phyloP scores from a whole-genome alignment of 2,113 vertebrate genomes.

The Abramis brama region DNA sequence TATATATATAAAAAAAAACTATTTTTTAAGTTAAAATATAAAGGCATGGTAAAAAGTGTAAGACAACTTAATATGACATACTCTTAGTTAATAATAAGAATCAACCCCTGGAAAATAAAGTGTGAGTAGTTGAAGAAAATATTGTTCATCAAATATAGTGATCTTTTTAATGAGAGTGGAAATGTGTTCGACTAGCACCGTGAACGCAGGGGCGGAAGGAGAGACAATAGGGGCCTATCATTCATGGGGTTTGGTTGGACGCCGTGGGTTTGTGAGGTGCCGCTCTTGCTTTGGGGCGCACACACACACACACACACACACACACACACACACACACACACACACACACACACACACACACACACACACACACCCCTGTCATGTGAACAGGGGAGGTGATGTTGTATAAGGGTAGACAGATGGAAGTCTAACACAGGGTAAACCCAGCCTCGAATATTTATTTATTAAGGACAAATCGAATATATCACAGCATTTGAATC shows the following conservation, averaged over 20 bases:
- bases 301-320: conserved; percentile 44
- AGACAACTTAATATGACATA: not conserved
- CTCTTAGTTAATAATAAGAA: not conserved
- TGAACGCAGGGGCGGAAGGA: conserved; percentile 42
- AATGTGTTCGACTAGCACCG: conserved; percentile 49
- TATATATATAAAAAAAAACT: not conserved
- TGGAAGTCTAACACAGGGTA: conserved; percentile 65
- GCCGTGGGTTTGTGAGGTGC: conserved; percentile 24
- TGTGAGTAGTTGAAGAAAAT: not conserved
- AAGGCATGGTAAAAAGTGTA: not conserved
- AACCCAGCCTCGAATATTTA: conserved; percentile 55
- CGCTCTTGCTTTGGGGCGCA: conserved; percentile 34
- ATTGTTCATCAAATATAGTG: not conserved
- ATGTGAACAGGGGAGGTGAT: conserved; percentile 36
- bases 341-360: not conserved
- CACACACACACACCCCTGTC: conserved; percentile 48
- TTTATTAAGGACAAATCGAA: conserved; percentile 26
- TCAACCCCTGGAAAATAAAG: not conserved
- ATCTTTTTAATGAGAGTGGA: conserved; percentile 1
- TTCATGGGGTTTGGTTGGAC: conserved; percentile 26
- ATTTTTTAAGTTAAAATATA: not conserved
- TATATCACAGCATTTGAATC: not conserved
- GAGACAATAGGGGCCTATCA: conserved; percentile 51
- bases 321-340: conserved; percentile 43
- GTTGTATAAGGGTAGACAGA: conserved; percentile 60